Evolutionary conservation across 2,797 vertebrate species (phyloP), one percentile per base, ranked within the genome.

Genomic region (Gadopsis bispinosus): DNA sequence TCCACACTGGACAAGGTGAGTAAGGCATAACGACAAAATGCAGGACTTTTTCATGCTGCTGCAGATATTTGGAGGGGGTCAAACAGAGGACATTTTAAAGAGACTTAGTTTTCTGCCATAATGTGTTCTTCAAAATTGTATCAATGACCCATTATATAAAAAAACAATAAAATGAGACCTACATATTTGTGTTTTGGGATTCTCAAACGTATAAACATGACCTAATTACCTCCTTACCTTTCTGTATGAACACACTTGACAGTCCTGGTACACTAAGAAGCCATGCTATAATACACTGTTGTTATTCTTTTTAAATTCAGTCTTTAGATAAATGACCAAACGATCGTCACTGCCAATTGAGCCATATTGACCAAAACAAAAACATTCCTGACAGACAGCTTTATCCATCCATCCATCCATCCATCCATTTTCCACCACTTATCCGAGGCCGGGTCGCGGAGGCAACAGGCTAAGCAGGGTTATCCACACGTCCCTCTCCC

Each of bases 1-100:
- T 77, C 63, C 66, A 77, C 64, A 69, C 48, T 13, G 33, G 66
- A 84, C 81, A 77, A 84, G 85, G 85, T 73, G 69, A 68, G 43
- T 1, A 14, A 35, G 47, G 77, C 69, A 59, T 31, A 48, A 61
- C 65, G 77, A 72, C 41, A 53, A 83, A 82, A 77, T 41, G 64
- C 66, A 62, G 53, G 54, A 54, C 77, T 77, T 77, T 73, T 75
- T 83, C 19, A 39, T 78, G 65, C 35, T 51, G 60, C 48, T 70
- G 67, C 50, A 76, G 59, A 60, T 79, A 74, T 78, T 47, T 70
- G 0, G 31, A 55, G 60, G 22, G 7, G 37, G 62, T 73, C 26
- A 39, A 3, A 56, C 26, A 47, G 45, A 75, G 69, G 43, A 80
- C 60, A 64, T 72, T 70, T 66, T 41, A 47, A 20, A 69, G n/a